Evolutionary conservation across 1,140 invertebrate genomes (phyloP), one percentile per base, ranked within the genome.

Genomic region (Medauroidea extradentata): DNA sequence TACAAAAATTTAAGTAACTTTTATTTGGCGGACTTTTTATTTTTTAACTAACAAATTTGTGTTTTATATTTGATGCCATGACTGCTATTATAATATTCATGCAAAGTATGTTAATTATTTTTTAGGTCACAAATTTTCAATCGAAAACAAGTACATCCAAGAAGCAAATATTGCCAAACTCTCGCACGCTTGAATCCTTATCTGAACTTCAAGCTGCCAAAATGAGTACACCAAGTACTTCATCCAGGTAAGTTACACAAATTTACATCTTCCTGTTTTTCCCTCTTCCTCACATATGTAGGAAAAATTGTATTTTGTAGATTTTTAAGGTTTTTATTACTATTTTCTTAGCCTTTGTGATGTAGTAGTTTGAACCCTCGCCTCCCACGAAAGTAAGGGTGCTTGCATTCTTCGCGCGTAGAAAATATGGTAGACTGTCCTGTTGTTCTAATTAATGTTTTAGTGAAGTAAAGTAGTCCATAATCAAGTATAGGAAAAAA

Each of bases 141-240:
- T 48, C 54, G 16, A 46, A 54, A 49, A 38, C 44, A 46, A 52
- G 43, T 23, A 56, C 39, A 43, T 53, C 38, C 18, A 50, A 64
- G 27, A 57, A 76, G 72, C 62, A 69, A 62, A 65, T 71, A 52
- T 65, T 89, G 60, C 84, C 87, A 8, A 83, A 83, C 39, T 89
- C 87, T 41, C 82, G 86, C 66, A 90, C 87, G 25, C 69, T 89
- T 57, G 87, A 90, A 71, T 90, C 87, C n/a, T 71, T 90, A 2
- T 81, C 84, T 63, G 87, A 89, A 68, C 74, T 87, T 24, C 79
- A 73, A 75, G 82, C 69, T 75, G 80, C 71, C 74, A 88, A 81
- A 78, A 83, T 75, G 44, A 78, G 77, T 69, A 91, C 90, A 39
- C 89, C 89, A 25, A 91, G 88, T 29, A 87, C 89, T 70, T 89